phyloP scores from a whole-genome alignment of 1,140 invertebrate species.

The Dendrolimus punctatus region DNA sequence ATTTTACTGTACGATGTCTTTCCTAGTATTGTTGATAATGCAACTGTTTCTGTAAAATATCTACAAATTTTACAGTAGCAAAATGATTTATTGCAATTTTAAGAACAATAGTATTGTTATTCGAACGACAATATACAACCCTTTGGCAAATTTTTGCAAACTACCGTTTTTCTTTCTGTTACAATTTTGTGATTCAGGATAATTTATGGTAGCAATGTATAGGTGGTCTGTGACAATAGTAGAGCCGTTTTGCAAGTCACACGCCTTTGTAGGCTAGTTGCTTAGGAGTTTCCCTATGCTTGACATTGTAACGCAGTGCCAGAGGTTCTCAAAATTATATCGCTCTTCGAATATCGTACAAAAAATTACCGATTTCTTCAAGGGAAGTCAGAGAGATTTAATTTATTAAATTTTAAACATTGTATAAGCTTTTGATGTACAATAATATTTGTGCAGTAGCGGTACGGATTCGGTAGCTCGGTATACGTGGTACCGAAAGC shows the following conservation, averaged over 20 bases:
- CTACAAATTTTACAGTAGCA: slow-evolving; percentile 9
- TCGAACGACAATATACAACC: slow-evolving; percentile 39
- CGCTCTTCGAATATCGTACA: no score
- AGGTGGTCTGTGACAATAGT: slow-evolving; percentile 42
- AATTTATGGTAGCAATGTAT: slow-evolving; percentile 48
- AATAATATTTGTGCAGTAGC: no score
- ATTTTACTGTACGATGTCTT: neutral
- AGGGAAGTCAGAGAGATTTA: no score
- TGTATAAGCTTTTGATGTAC: no score
- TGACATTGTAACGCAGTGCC: slow-evolving; percentile 19
- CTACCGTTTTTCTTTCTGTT: slow-evolving; percentile 46
- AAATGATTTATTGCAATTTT: slow-evolving; percentile 26
- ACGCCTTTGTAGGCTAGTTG: slow-evolving; percentile 58
- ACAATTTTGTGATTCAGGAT: slow-evolving; percentile 41
- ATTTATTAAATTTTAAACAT: no score
- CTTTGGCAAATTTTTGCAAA: slow-evolving; percentile 50
- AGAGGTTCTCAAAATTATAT: slow-evolving; percentile 33
- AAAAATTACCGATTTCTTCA: no score
- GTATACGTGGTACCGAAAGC: no score
- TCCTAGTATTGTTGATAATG: neutral
- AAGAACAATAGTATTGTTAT: slow-evolving; percentile 22
- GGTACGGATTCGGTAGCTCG: no score
- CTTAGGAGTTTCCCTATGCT: slow-evolving; percentile 26
- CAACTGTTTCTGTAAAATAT: neutral
- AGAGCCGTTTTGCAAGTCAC: slow-evolving; percentile 51